Conservation (phyloP, 2,113 vertebrate genomes). For the Noctilio leporinus region DNA sequence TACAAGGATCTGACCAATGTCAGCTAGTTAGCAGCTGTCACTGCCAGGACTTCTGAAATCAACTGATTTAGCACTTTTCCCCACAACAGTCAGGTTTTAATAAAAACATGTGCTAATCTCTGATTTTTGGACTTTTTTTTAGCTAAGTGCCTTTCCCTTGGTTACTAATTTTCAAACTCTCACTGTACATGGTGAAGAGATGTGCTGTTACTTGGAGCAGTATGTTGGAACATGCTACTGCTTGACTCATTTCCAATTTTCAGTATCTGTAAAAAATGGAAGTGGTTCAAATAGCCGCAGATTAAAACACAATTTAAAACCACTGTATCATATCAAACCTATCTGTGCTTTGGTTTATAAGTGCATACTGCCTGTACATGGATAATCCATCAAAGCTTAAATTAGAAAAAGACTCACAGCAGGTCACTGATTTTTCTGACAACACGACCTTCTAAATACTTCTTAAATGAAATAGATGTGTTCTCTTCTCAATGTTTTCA, state of each 20-base stretch:
- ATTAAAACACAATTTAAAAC: conserved; percentile 70
- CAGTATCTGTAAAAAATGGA: conserved; percentile 68
- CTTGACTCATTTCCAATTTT: conserved; percentile 68
- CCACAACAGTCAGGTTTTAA: conserved; percentile 5
- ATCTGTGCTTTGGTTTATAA: conserved; percentile 50
- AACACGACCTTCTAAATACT: conserved; percentile 58
- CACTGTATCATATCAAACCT: conserved; percentile 55
- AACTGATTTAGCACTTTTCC: neutral
- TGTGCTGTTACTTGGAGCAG: conserved; percentile 56
- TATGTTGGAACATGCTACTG: conserved; percentile 59
- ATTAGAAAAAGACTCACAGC: conserved; percentile 47
- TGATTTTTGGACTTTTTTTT: conserved; percentile 27
- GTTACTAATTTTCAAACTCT: conserved; percentile 65
- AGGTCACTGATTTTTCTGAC: conserved; percentile 37
- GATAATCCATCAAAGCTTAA: conserved; percentile 43
- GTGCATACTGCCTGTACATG: conserved; percentile 7
- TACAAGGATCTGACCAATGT: neutral
- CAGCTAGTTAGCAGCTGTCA: neutral
- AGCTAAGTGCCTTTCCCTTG: conserved; percentile 46
- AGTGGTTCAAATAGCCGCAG: conserved; percentile 71
- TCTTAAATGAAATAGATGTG: conserved; percentile 42
- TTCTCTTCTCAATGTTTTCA: conserved; percentile 48
- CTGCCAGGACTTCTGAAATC: neutral
- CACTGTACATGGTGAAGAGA: conserved; percentile 42
- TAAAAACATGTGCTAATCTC: neutral